A percentile compares a stretch with the other conserved stretches of the same genome.
These are phyloP conservation scores for Cetonia aurata DNA, from an alignment of 2,888 invertebrate species.

Conservation along the genomic window DNA sequence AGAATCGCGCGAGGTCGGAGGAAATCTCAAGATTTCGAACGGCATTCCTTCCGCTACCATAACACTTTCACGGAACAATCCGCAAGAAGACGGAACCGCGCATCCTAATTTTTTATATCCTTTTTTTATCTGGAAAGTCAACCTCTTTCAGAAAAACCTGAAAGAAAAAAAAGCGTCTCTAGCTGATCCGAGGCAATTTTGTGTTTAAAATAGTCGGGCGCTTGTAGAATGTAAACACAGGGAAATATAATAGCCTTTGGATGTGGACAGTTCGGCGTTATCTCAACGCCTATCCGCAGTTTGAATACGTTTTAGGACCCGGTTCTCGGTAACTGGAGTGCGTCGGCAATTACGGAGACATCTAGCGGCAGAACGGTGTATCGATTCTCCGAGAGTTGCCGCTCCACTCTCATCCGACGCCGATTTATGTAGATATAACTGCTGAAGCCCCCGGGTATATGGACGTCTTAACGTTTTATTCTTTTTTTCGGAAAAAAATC, in stretches of 20 bases:
- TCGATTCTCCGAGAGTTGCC: slow-evolving; percentile 47
- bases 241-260: slow-evolving; percentile 57
- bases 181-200: slow-evolving; percentile 44
- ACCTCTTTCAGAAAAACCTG: slow-evolving; percentile 11
- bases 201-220: slow-evolving; percentile 45
- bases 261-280: slow-evolving; percentile 57
- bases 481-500: slow-evolving; percentile 66
- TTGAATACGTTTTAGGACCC: slow-evolving; percentile 54
- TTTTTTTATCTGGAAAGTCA: slow-evolving; percentile 30
- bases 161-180: slow-evolving; percentile 25
- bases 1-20: background rate
- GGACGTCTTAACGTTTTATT: slow-evolving; percentile 64
- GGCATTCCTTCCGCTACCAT: background rate
- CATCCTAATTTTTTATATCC: background rate
- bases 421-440: slow-evolving; percentile 64
- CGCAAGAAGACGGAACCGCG: background rate
- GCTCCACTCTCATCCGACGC: slow-evolving; percentile 55
- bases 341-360: slow-evolving; percentile 50
- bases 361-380: slow-evolving; percentile 39
- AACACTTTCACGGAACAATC: slow-evolving; percentile 4
- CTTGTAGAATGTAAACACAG: slow-evolving; percentile 56
- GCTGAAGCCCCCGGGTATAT: slow-evolving; percentile 62
- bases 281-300: slow-evolving; percentile 55
- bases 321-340: slow-evolving; percentile 50
- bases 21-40: background rate